Conservation (phyloP, 2,113 vertebrate species). For the Tor tambroides region DNA sequence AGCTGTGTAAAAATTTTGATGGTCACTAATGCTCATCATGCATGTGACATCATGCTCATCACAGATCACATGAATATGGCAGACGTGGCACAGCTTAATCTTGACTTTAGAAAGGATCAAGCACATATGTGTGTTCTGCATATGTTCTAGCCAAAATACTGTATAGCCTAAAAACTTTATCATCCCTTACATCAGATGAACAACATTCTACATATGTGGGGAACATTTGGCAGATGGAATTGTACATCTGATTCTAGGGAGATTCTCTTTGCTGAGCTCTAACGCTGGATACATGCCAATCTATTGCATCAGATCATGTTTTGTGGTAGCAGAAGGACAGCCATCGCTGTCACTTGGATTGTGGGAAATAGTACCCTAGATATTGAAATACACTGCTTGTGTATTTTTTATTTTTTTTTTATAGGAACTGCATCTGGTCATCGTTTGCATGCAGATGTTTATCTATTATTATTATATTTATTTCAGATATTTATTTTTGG, state of each 20-base stretch:
- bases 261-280: neutral
- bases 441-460: neutral
- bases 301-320: neutral
- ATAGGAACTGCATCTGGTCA: neutral
- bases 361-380: neutral
- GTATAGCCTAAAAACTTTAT: neutral
- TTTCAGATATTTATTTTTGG: neutral
- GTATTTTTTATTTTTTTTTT: neutral
- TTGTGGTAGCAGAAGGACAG: constrained; percentile 3
- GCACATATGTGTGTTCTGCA: neutral
- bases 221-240: constrained; percentile 1
- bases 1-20: constrained; percentile 4
- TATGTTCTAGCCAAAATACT: neutral
- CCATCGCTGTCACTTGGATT: neutral
- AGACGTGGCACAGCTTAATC: constrained; percentile 16
- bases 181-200: constrained; percentile 18
- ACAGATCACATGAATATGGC: constrained; percentile 9
- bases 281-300: neutral
- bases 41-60: constrained; percentile 22
- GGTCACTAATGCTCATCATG: neutral
- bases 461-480: neutral
- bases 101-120: constrained; percentile 10
- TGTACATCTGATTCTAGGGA: neutral
- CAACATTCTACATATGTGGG: constrained; percentile 2
- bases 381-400: neutral